A percentile compares a stretch with the other conserved stretches of the same genome.
These are phyloP conservation scores for Tipula unca DNA, from an alignment of 2,888 invertebrate genomes.

Conservation along the genomic window DNA sequence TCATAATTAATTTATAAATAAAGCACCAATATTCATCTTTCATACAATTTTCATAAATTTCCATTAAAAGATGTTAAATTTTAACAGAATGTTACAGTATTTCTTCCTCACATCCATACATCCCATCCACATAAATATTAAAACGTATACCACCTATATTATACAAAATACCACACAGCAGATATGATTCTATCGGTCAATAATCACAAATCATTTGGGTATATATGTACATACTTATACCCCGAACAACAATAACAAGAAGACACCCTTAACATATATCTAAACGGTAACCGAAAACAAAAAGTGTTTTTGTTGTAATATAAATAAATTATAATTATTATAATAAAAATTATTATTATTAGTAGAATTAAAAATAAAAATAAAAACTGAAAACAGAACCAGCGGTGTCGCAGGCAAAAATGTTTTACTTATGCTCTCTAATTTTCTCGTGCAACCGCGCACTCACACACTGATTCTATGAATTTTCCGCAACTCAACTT, in stretches of 20 bases:
- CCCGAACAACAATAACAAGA: neutral
- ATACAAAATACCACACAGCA: neutral
- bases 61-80: slow-evolving; percentile 8
- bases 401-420: neutral
- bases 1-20: slow-evolving; percentile 14
- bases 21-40: slow-evolving; percentile 14
- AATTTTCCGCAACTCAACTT: neutral
- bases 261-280: slow-evolving; percentile 9
- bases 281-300: neutral
- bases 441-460: neutral
- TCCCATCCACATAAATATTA: no score
- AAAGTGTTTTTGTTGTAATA: neutral
- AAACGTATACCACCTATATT: no score
- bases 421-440: neutral
- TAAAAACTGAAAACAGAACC: neutral
- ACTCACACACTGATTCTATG: neutral
- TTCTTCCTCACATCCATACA: neutral
- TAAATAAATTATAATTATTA: slow-evolving; percentile 8
- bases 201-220: slow-evolving; percentile 15
- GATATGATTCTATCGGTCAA: slow-evolving; percentile 18
- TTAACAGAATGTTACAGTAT: neutral
- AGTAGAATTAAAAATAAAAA: neutral
- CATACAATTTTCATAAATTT: slow-evolving; percentile 1
- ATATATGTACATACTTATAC: neutral
- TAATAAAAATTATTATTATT: slow-evolving; percentile 14